A percentile compares a stretch with the other conserved stretches of the same genome.
phyloP scores from a whole-genome alignment of 2,797 vertebrate species.

The Sebastes elongatus region DNA sequence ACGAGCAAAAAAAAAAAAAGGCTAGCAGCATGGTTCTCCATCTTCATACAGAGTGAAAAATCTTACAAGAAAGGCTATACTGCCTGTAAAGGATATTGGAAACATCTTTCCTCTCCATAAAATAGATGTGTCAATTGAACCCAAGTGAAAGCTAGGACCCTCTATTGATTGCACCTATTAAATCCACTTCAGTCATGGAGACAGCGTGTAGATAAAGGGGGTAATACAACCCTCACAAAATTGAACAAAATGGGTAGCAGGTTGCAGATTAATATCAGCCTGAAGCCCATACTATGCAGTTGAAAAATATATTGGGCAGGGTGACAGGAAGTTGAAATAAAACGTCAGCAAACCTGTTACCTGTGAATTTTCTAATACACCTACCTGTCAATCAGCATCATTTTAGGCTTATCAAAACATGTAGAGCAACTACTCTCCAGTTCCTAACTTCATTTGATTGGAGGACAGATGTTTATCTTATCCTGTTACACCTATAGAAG shows the following conservation, averaged over 20 bases:
- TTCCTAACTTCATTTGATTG: background rate
- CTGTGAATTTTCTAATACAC: background rate
- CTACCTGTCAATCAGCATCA: background rate
- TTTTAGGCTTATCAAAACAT: background rate
- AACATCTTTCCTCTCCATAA: constrained; percentile 31
- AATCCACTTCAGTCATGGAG: constrained; percentile 40
- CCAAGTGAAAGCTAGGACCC: constrained; percentile 37
- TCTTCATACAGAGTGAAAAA: constrained; percentile 24
- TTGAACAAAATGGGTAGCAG: constrained; percentile 34
- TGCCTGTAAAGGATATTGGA: constrained; percentile 12
- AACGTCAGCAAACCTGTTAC: background rate
- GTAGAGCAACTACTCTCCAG: background rate
- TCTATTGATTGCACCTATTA: constrained; percentile 46
- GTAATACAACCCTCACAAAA: constrained; percentile 34
- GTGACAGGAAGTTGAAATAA: background rate
- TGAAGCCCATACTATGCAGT: constrained; percentile 2
- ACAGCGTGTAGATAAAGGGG: constrained; percentile 1
- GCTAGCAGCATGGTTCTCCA: background rate
- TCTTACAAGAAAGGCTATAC: constrained; percentile 6
- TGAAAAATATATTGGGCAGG: background rate
- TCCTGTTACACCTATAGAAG: background rate
- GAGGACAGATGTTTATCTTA: background rate
- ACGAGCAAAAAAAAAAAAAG: constrained; percentile 10
- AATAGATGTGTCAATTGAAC: constrained; percentile 50
- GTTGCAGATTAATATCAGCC: constrained; percentile 24